Conservation (phyloP, 2,888 invertebrate species). For the Macrophya annulata region DNA sequence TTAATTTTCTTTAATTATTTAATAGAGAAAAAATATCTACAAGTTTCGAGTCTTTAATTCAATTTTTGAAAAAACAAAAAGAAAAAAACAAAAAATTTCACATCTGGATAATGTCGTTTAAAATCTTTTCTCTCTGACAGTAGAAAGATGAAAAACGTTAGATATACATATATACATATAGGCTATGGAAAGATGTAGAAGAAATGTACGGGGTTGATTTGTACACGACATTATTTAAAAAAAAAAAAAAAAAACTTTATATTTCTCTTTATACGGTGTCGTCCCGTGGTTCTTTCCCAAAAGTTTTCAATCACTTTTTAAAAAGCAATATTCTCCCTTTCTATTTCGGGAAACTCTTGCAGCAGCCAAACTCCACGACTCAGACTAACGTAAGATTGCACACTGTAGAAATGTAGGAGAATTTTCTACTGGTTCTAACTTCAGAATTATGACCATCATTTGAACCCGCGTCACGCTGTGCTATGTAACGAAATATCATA, state of each 20-base stretch:
- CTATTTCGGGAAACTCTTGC: background rate
- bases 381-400: background rate
- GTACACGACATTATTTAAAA: constrained; percentile 60
- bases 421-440: constrained; percentile 56
- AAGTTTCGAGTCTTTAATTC: background rate
- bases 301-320: constrained; percentile 57
- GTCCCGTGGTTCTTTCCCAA: constrained; percentile 37
- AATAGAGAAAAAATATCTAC: background rate
- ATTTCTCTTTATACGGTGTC: constrained; percentile 59
- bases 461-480: constrained; percentile 13
- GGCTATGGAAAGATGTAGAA: constrained; percentile 31
- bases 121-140: constrained; percentile 23
- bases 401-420: constrained; percentile 66
- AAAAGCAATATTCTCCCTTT: constrained; percentile 53
- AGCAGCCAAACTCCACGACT: background rate
- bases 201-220: constrained; percentile 58
- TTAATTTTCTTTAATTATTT: background rate
- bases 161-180: background rate
- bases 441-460: constrained; percentile 24
- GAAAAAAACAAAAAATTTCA: background rate
- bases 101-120: background rate
- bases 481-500: constrained; percentile 13
- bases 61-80: background rate
- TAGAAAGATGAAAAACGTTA: constrained; percentile 19
- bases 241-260: too few species aligned